These are phyloP conservation scores for Agriotes lineatus DNA, from an alignment of 2,888 invertebrate species.

Conservation along the genomic window DNA sequence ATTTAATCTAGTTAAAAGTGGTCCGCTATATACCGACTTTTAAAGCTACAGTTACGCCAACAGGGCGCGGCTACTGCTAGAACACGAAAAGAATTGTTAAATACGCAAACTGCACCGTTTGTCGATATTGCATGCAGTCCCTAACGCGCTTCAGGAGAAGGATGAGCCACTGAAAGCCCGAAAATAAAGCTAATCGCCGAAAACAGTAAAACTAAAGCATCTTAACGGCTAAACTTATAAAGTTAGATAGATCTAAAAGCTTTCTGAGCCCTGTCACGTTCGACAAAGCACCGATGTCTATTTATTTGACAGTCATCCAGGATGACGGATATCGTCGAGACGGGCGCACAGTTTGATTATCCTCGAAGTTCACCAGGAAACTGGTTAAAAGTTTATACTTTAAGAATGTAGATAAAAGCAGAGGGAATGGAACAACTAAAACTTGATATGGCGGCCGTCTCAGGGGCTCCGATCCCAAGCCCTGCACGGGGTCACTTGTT, in stretches of 20 bases:
- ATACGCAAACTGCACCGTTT: too few relatives aligned
- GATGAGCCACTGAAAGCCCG: neutral
- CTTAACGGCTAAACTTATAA: slow-evolving; percentile 44
- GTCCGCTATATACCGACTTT: too few relatives aligned
- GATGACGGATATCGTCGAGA: slow-evolving; percentile 44
- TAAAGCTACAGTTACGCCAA: too few relatives aligned
- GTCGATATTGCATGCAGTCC: too few relatives aligned
- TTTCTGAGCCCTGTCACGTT: slow-evolving; percentile 45
- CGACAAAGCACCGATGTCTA: slow-evolving; percentile 43
- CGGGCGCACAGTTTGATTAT: slow-evolving; percentile 40
- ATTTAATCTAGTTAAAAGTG: too few relatives aligned
- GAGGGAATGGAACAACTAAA: slow-evolving; percentile 3
- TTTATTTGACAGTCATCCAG: slow-evolving; percentile 46
- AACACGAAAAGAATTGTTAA: too few relatives aligned
- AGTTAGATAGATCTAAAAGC: slow-evolving; percentile 47
- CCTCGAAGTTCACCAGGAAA: slow-evolving; percentile 39
- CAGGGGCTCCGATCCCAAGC: too few relatives aligned
- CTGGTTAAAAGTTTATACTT: slow-evolving; percentile 33
- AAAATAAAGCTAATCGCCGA: slow-evolving; percentile 23
- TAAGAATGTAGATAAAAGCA: slow-evolving; percentile 23
- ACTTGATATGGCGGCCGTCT: neutral
- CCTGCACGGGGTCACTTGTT: too few relatives aligned
- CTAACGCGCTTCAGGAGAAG: too few relatives aligned
- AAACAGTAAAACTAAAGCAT: slow-evolving; percentile 38
- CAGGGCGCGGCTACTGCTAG: too few relatives aligned